Conservation (phyloP, 2,113 vertebrate species). For the Sander vitreus region DNA sequence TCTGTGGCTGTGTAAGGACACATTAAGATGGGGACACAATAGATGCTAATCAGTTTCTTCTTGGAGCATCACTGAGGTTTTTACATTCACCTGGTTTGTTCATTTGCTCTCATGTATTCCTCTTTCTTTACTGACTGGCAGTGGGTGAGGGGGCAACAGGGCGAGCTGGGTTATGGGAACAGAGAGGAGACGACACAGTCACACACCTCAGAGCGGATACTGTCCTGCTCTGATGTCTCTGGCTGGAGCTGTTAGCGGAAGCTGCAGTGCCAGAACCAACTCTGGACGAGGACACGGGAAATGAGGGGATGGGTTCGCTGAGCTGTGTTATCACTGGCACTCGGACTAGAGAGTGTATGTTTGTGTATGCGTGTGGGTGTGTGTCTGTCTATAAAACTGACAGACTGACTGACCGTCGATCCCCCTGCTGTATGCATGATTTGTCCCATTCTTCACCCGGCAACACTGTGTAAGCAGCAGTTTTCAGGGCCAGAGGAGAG, state of each 20-base stretch:
- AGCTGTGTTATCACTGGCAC: constrained; percentile 79
- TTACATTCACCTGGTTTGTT: constrained; percentile 21
- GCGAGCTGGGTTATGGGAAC: constrained; percentile 72
- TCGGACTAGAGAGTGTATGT: constrained; percentile 63
- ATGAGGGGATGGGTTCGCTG: constrained; percentile 57
- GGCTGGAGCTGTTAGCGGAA: constrained; percentile 70
- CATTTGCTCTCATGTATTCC: neutral
- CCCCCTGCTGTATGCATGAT: constrained; percentile 78
- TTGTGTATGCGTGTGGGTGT: constrained; percentile 63
- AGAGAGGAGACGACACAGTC: constrained; percentile 47
- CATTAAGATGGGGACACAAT: neutral
- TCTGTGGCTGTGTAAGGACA: neutral
- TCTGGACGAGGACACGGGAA: constrained; percentile 73
- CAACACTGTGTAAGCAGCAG: constrained; percentile 76
- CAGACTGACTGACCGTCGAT: constrained; percentile 66
- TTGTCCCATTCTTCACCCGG: constrained; percentile 74
- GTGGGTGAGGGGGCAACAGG: constrained; percentile 37
- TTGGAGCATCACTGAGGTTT: neutral
- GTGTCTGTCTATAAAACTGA: constrained; percentile 60
- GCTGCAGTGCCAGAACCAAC: constrained; percentile 80
- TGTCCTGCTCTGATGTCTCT: constrained; percentile 64
- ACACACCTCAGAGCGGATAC: constrained; percentile 62
- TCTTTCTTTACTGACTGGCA: neutral
- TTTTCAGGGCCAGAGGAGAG: constrained; percentile 52
- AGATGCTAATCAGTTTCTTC: neutral